Evolutionary conservation across 2,888 invertebrate species (phyloP), one percentile per base, ranked within the genome.

Genomic region (Eupithecia dodoneata): DNA sequence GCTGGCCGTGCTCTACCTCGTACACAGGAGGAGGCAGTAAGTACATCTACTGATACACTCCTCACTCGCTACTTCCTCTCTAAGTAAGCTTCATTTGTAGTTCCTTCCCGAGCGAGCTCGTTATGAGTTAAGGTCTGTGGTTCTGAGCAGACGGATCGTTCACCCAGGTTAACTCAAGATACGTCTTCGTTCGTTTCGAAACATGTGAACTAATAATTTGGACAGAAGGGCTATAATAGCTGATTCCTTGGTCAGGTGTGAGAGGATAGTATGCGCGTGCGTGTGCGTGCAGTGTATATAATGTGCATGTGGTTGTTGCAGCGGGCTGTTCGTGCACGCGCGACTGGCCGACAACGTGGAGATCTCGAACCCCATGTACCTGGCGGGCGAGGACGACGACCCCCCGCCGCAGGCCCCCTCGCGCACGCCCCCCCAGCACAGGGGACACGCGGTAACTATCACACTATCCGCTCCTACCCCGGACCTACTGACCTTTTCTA

Each of bases 341-440:
- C 96, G 98, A 13, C 96, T 98, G 86, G 96, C 97, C 77, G 98
- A 98, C 92, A 98, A 97, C 92, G 97, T 98, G 87, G 98, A 98
- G 95, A 97, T 97, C 87, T 97, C 95, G 88, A 98, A 98, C 95
- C 98, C 98, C 47, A 98, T 98, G 97, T 98, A 98, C 92, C 96
- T 97, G 85, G 96, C 96, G 76, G 97, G 97, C 78, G 97, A 97
- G 86, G 96, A 96, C 80, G 97, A 97, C 15, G 82, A 82, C 13
- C 78, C 76, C 77, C 79, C 79, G 5, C 74, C 15, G 74, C 76
- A 44, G 75, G 84, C 79, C 80, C 73, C 80, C 71, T 12, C 73
- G 42, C 47, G 15, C 83, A 80, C 75, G 65, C 82, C 73, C 52
- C 45, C 78, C 52, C 74, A 55, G 81, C 79, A 79, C 72, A 79